phyloP scores from a whole-genome alignment of 2,888 invertebrate genomes.

The Ellobium chinense region DNA sequence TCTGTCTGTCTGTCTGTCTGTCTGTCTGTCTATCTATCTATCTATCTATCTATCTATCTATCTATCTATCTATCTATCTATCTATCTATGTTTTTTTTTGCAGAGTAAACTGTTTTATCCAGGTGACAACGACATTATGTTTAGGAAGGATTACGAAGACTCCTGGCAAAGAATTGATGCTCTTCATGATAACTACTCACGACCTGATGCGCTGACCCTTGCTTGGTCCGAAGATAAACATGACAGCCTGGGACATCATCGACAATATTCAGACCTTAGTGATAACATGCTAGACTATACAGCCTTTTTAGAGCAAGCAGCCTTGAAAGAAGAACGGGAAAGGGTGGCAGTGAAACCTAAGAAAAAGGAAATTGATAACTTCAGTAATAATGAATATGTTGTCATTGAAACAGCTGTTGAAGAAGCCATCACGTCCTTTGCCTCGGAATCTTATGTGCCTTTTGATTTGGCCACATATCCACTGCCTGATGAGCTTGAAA shows the following conservation, averaged over 20 bases:
- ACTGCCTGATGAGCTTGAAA: not conserved
- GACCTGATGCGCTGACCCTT: not conserved
- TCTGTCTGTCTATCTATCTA: too few relatives aligned
- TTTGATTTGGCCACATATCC: not conserved
- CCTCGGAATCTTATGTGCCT: not conserved
- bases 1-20: too few relatives aligned
- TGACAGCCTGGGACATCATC: conserved; percentile 1
- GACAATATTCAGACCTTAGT: conserved; percentile 33
- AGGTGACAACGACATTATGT: conserved; percentile 49
- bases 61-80: too few relatives aligned
- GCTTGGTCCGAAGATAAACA: conserved; percentile 10
- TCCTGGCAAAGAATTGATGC: conserved; percentile 46
- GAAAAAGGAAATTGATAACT: not conserved
- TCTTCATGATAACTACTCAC: conserved; percentile 4
- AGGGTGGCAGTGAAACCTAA: not conserved
- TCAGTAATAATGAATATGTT: not conserved
- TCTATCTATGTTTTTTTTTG: not conserved
- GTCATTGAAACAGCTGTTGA: conserved; percentile 42
- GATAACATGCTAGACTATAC: conserved; percentile 48
- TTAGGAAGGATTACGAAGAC: conserved; percentile 39
- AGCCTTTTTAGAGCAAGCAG: conserved; percentile 44
- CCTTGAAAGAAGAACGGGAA: conserved; percentile 6
- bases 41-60: too few relatives aligned
- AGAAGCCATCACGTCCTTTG: conserved; percentile 30
- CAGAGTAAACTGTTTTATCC: conserved; percentile 46